Percentiles rank a stretch among this genome's conserved stretches.
Evolutionary conservation across 1,140 invertebrate genomes (phyloP).

Genomic region (Drosophila nasuta): DNA sequence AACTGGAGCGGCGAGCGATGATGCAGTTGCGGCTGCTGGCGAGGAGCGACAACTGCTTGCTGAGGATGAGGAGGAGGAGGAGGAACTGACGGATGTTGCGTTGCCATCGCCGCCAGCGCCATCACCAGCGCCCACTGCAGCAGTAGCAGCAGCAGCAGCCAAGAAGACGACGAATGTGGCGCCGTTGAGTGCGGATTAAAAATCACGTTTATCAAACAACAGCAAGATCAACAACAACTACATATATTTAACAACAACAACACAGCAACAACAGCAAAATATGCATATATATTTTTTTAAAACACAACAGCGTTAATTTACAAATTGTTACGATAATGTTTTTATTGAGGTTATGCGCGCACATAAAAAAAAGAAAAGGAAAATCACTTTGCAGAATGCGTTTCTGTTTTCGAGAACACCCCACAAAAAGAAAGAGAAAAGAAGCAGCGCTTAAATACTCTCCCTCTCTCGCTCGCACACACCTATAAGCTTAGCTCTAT

Average conservation of each 20-base stretch:
- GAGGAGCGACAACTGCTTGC: constrained; percentile 12
- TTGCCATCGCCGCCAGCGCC: constrained; percentile 39
- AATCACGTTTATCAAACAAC: constrained; percentile 14
- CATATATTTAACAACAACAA: constrained; percentile 32
- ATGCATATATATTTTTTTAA: constrained; percentile 65
- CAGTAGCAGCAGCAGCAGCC: not conserved
- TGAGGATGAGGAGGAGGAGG: constrained; percentile 19
- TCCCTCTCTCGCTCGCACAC: not conserved
- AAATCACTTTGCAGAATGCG: too few relatives aligned
- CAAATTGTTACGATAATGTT: constrained; percentile 72
- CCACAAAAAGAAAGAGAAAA: not conserved
- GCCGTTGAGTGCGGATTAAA: constrained; percentile 68
- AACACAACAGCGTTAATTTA: constrained; percentile 58
- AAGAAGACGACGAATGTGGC: constrained; percentile 51
- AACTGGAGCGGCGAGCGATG: constrained; percentile 28
- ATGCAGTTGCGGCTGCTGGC: constrained; percentile 4
- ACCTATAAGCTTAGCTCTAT: constrained; percentile 4
- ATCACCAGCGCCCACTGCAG: not conserved
- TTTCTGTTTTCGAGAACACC: constrained; percentile 13
- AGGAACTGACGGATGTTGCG: constrained; percentile 50
- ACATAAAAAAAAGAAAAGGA: constrained; percentile 33
- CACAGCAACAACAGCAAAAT: constrained; percentile 4
- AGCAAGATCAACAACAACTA: constrained; percentile 45
- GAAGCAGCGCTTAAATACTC: constrained; percentile 1
- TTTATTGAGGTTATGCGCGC: constrained; percentile 73